Percentiles rank a stretch among this genome's conserved stretches.
Evolutionary conservation across 1,140 invertebrate genomes (phyloP).

Genomic region (Cherax destructor): DNA sequence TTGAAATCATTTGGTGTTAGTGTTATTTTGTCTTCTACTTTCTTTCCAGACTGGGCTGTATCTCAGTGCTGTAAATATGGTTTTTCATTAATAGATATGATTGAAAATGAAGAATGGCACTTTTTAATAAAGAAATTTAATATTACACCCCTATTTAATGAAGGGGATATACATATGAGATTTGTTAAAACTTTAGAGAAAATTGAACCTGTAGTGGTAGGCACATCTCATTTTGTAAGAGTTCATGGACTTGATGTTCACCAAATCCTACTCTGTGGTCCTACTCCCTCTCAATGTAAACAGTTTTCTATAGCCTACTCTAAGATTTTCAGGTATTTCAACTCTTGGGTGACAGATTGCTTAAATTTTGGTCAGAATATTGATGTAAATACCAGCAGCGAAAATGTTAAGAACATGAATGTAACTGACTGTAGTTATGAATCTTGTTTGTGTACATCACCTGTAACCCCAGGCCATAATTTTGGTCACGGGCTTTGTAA

Average conservation of each 20-base stretch:
- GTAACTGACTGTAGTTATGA: background rate
- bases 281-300: conserved; percentile 45
- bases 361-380: conserved; percentile 20
- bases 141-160: conserved; percentile 13
- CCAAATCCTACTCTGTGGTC: conserved; percentile 59
- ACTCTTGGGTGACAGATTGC: conserved; percentile 48
- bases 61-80: conserved; percentile 49
- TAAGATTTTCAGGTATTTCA: conserved; percentile 54
- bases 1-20: conserved; percentile 20
- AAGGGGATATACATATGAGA: conserved; percentile 10
- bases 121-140: conserved; percentile 23
- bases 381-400: background rate
- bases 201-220: conserved; percentile 40
- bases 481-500: background rate
- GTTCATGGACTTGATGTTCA: conserved; percentile 21
- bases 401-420: background rate
- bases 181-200: conserved; percentile 22
- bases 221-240: conserved; percentile 29
- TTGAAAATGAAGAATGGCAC: conserved; percentile 52
- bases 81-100: conserved; percentile 47
- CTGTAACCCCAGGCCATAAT: too few species aligned
- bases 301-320: conserved; percentile 51
- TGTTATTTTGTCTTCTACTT: conserved; percentile 47
- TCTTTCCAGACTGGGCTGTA: conserved; percentile 62
- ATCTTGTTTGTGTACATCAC: background rate